A percentile compares a stretch with the other conserved stretches of the same genome.
phyloP scores from a whole-genome alignment of 2,888 invertebrate species.

The Apamea epomidion region DNA sequence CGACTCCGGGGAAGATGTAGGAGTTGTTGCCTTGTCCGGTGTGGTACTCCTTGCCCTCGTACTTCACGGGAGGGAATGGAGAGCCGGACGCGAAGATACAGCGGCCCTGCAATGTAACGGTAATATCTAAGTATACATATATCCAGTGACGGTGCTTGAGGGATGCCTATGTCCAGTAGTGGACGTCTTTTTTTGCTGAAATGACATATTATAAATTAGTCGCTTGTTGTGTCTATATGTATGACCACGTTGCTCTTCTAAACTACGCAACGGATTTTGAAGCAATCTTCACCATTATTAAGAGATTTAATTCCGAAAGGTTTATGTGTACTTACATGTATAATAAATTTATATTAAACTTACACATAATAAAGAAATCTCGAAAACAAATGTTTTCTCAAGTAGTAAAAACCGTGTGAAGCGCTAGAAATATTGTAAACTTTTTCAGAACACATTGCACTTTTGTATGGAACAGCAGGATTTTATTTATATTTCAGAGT shows the following conservation, averaged over 20 bases:
- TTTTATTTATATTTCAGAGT: neutral
- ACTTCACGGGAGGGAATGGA: slow-evolving; percentile 96
- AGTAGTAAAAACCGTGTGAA: too few species aligned
- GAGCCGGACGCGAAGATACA: slow-evolving; percentile 99
- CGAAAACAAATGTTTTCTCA: neutral
- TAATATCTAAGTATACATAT: neutral
- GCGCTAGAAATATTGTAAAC: neutral
- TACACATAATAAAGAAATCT: neutral
- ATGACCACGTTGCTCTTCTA: neutral
- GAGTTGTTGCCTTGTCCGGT: slow-evolving; percentile 99
- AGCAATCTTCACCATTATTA: neutral
- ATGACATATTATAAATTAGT: neutral
- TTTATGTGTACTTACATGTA: neutral
- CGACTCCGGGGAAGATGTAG: slow-evolving; percentile 99
- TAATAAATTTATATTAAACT: neutral
- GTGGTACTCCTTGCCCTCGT: slow-evolving; percentile 94
- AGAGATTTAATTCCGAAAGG: neutral
- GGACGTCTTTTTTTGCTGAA: neutral
- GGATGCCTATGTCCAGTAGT: too few species aligned
- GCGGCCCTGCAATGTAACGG: slow-evolving; percentile 92
- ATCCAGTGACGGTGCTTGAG: neutral
- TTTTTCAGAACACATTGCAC: neutral
- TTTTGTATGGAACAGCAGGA: neutral
- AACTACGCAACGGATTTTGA: neutral
- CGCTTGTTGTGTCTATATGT: neutral